Percentiles rank a stretch among this genome's conserved stretches.
Evolutionary conservation across 1,140 invertebrate genomes (phyloP).

Genomic region (Calephelis virginiensis): DNA sequence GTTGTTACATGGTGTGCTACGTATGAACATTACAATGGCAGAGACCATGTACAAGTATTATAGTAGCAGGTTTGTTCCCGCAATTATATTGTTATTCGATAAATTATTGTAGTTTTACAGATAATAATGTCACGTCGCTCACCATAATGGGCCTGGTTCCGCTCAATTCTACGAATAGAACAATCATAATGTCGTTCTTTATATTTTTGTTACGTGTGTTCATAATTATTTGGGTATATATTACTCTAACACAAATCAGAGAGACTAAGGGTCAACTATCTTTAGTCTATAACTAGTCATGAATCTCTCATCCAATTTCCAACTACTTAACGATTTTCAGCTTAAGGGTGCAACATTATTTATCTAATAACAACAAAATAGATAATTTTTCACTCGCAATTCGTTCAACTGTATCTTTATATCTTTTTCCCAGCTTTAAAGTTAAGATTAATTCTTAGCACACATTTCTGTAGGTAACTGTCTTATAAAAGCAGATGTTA

Average conservation of each 20-base stretch:
- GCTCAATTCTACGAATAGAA: slow-evolving; percentile 3
- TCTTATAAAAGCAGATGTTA: too few relatives aligned
- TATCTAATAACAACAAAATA: too few relatives aligned
- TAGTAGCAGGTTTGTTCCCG: slow-evolving; percentile 5
- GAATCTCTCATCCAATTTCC: too few relatives aligned
- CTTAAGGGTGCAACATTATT: too few relatives aligned
- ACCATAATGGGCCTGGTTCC: slow-evolving; percentile 7
- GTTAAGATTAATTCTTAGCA: too few relatives aligned
- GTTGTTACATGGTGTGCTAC: background rate
- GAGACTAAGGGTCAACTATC: background rate
- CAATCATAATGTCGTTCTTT: background rate
- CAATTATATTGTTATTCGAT: slow-evolving; percentile 17
- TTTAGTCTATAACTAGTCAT: too few relatives aligned
- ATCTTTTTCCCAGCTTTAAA: too few relatives aligned
- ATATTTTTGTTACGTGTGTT: background rate
- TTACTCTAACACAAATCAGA: background rate
- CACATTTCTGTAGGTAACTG: too few relatives aligned
- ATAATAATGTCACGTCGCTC: slow-evolving; percentile 12
- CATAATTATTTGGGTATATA: background rate
- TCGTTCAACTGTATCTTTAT: too few relatives aligned
- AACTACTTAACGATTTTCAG: too few relatives aligned
- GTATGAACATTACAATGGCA: slow-evolving; percentile 3
- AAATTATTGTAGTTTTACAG: slow-evolving; percentile 14
- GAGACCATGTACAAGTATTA: slow-evolving; percentile 1
- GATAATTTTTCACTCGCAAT: too few relatives aligned